phyloP scores from a whole-genome alignment of 2,113 vertebrate species.

The Brachypteracias leptosomus region DNA sequence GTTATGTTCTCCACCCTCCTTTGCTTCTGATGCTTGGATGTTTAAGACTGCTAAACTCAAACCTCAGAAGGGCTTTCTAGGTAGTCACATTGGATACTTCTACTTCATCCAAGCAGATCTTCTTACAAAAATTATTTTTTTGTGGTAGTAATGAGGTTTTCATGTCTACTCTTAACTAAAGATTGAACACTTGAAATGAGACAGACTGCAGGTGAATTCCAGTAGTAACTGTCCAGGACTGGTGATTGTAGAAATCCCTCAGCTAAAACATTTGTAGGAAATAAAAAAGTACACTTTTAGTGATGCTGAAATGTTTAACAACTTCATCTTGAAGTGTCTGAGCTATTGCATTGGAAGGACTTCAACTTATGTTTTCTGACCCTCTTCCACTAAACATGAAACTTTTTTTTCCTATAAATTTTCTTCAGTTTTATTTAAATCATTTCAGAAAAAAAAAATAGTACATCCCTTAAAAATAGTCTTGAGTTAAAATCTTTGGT shows the following conservation, averaged over 20 bases:
- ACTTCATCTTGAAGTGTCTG: background rate
- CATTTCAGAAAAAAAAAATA: background rate
- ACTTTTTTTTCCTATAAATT: background rate
- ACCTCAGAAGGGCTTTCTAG: background rate
- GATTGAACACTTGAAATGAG: background rate
- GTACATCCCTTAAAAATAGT: background rate
- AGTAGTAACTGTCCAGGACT: background rate
- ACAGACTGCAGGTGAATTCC: background rate
- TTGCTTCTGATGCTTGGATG: background rate
- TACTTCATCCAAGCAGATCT: background rate
- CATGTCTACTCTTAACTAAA: background rate
- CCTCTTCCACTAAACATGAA: background rate
- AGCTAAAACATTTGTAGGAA: background rate
- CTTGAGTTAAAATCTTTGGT: background rate
- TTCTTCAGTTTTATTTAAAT: background rate
- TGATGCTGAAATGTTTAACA: background rate
- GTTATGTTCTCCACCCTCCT: background rate
- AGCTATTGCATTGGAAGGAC: background rate
- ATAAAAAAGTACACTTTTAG: background rate
- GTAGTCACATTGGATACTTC: background rate
- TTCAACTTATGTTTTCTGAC: background rate
- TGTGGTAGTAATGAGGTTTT: background rate
- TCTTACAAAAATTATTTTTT: background rate
- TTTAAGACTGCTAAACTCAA: background rate
- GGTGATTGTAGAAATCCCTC: background rate